Conservation (phyloP, 2,797 vertebrate genomes). For the Carapus acus region DNA sequence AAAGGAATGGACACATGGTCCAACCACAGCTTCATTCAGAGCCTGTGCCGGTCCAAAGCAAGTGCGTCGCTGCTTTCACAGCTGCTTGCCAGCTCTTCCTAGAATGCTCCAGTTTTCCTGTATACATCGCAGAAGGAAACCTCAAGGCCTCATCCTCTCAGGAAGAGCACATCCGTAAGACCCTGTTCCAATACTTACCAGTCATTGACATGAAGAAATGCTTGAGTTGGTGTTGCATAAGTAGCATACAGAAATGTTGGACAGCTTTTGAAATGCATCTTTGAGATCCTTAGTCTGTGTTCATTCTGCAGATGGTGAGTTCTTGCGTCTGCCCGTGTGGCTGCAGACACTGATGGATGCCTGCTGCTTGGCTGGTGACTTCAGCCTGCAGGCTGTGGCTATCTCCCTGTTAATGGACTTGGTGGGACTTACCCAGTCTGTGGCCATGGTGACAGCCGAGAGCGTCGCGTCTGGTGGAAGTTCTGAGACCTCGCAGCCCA, state of each 20-base stretch:
- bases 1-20: slow-evolving; percentile 56
- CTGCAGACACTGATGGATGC: slow-evolving; percentile 93
- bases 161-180: slow-evolving; percentile 70
- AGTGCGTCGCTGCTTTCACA: slow-evolving; percentile 84
- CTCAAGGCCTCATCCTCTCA: slow-evolving; percentile 79
- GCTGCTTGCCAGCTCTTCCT: slow-evolving; percentile 96
- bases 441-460: slow-evolving; percentile 89
- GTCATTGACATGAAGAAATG: too few species aligned
- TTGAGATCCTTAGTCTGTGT: not conserved
- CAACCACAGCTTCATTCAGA: slow-evolving; percentile 20
- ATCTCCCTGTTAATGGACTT: slow-evolving; percentile 96
- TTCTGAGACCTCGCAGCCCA: slow-evolving; percentile 78
- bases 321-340: slow-evolving; percentile 83
- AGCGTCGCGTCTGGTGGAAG: slow-evolving; percentile 66
- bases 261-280: not conserved
- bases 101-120: slow-evolving; percentile 97
- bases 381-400: slow-evolving; percentile 84
- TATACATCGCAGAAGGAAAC: slow-evolving; percentile 97
- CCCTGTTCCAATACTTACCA: too few species aligned
- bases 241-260: too few species aligned
- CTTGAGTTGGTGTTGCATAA: too few species aligned
- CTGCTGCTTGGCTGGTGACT: slow-evolving; percentile 82
- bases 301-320: slow-evolving; percentile 75
- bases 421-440: slow-evolving; percentile 89
- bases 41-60: slow-evolving; percentile 64